A percentile compares a stretch with the other conserved stretches of the same genome.
Conservation (phyloP, 2,797 vertebrate species). For the Ibycter americanus region DNA sequence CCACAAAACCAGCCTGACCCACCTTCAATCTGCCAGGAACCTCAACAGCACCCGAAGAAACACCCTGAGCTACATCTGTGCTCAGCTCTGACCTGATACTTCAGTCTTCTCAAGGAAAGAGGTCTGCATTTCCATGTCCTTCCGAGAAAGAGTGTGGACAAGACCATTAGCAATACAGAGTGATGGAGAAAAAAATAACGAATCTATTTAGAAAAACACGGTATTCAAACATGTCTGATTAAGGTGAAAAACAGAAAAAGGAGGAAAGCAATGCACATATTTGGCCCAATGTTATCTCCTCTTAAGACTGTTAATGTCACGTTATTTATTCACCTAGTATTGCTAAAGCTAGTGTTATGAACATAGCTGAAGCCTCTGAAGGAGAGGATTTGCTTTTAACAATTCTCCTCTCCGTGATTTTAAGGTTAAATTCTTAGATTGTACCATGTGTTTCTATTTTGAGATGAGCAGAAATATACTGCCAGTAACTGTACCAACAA, state of each 20-base stretch:
- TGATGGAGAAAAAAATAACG: neutral
- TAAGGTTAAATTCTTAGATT: neutral
- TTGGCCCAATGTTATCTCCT: neutral
- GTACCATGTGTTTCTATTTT: neutral
- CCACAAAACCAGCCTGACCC: neutral
- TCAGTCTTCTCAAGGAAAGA: neutral
- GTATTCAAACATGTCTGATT: neutral
- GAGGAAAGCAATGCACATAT: neutral
- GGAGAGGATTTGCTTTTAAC: neutral
- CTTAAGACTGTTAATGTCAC: neutral
- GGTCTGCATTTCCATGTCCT: neutral
- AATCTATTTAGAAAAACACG: neutral
- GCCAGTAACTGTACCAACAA: neutral
- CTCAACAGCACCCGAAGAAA: fast-evolving
- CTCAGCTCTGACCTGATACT: fast-evolving
- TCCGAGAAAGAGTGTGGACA: fast-evolving
- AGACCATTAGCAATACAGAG: neutral
- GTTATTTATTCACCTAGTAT: neutral
- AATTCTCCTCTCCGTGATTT: neutral
- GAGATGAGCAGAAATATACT: neutral
- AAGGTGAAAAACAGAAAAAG: neutral
- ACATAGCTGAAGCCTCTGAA: neutral
- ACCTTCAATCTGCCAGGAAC: fast-evolving
- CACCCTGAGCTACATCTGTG: fast-evolving
- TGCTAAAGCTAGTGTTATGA: neutral